phyloP scores from a whole-genome alignment of 2,888 invertebrate species.

The Agrilus mali region DNA sequence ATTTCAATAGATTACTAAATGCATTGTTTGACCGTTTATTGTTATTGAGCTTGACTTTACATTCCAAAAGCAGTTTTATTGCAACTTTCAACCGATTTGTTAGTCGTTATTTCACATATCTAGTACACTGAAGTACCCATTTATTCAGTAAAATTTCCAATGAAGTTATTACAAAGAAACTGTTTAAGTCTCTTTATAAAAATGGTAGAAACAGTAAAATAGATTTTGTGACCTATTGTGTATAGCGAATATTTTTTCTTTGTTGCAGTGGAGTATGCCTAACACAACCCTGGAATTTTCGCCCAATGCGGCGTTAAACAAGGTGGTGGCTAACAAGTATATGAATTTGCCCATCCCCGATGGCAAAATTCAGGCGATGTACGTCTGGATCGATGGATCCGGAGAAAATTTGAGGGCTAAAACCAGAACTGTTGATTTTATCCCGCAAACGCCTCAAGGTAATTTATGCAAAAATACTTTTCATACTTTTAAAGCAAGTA shows the following conservation, averaged over 20 bases:
- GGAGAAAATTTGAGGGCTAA: conserved; percentile 81
- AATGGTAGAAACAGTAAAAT: too few species aligned
- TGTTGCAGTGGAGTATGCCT: conserved; percentile 20
- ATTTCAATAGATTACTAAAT: too few species aligned
- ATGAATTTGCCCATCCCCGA: conserved; percentile 66
- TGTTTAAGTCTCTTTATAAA: too few species aligned
- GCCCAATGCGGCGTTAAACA: conserved; percentile 72
- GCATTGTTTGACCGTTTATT: too few species aligned
- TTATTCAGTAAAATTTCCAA: too few species aligned
- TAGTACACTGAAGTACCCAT: too few species aligned
- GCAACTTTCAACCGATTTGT: too few species aligned
- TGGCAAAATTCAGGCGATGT: conserved; percentile 70
- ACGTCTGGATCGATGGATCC: conserved; percentile 91
- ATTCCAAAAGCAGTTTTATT: too few species aligned
- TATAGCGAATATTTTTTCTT: neutral
- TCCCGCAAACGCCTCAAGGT: conserved; percentile 68
- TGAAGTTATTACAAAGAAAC: too few species aligned
- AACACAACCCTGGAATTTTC: conserved; percentile 53
- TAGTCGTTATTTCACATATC: too few species aligned
- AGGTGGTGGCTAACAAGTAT: conserved; percentile 59
- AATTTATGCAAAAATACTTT: conserved; percentile 18
- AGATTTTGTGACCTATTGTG: too few species aligned
- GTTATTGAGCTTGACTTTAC: too few species aligned
- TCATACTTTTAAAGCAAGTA: neutral
- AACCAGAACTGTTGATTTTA: conserved; percentile 73